A percentile compares a stretch with the other conserved stretches of the same genome.
These are phyloP conservation scores for Xenops minutus DNA, from an alignment of 2,797 vertebrate species.

Conservation along the genomic window DNA sequence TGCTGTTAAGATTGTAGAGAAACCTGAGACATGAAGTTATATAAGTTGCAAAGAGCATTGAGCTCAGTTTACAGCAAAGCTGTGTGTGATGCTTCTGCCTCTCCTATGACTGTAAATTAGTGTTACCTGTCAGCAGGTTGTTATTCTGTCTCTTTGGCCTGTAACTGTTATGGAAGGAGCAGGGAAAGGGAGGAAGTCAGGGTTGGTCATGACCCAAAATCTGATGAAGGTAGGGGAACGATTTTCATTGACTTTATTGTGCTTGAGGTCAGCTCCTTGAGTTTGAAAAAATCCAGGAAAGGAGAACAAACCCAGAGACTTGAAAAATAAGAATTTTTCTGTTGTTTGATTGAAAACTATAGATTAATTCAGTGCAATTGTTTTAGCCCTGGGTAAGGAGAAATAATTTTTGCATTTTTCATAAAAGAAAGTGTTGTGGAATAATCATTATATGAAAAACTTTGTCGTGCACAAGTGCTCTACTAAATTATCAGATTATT, in stretches of 20 bases:
- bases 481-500: neutral
- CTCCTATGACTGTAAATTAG: neutral
- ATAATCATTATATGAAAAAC: neutral
- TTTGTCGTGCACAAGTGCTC: neutral
- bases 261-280: neutral
- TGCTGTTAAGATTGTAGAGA: neutral
- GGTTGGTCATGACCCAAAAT: constrained; percentile 29
- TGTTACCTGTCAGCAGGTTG: constrained; percentile 34
- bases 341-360: neutral
- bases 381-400: neutral
- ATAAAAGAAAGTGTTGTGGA: neutral
- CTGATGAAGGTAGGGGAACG: neutral
- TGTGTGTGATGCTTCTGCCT: neutral
- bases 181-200: neutral
- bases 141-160: constrained; percentile 19
- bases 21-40: neutral
- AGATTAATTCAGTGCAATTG: neutral
- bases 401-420: neutral
- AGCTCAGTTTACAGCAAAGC: constrained; percentile 9
- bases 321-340: neutral
- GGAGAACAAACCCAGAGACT: neutral
- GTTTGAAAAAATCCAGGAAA: neutral
- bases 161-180: neutral
- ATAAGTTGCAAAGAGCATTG: neutral
- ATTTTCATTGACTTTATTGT: neutral